Evolutionary conservation across 2,113 vertebrate genomes (phyloP).

Genomic region (Crotalus horridus): DNA sequence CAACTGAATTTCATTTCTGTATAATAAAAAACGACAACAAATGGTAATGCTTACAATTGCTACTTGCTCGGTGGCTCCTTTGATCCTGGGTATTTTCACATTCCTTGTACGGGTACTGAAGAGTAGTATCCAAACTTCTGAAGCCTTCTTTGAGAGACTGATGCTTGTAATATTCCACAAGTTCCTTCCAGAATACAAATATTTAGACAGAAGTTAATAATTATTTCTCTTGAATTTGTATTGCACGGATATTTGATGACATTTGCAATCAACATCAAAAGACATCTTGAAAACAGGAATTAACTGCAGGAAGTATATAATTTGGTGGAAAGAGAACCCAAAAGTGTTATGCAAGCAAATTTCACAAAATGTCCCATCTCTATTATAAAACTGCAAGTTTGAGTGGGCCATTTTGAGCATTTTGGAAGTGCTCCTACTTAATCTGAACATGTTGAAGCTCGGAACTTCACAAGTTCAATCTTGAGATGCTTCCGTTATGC

Average conservation of each 20-base stretch:
- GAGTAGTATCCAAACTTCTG: conserved; percentile 89
- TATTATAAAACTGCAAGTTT: background rate
- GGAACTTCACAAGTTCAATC: background rate
- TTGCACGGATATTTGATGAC: background rate
- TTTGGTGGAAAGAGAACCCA: background rate
- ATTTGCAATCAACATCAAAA: background rate
- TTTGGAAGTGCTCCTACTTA: background rate
- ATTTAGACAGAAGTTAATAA: conserved; percentile 19
- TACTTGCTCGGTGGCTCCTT: conserved; percentile 70
- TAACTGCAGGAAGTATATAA: background rate
- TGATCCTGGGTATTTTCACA: conserved; percentile 76
- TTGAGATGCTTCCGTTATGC: background rate
- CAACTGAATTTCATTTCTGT: conserved; percentile 20
- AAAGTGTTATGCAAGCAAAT: background rate
- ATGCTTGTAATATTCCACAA: conserved; percentile 93
- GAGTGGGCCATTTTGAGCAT: background rate
- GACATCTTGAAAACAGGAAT: background rate
- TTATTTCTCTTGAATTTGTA: background rate
- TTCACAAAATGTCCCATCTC: background rate
- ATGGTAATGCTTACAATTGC: conserved; percentile 79
- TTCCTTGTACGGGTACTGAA: conserved; percentile 89
- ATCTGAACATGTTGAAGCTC: background rate
- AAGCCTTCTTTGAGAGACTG: conserved; percentile 96
- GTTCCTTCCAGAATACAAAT: conserved; percentile 74
- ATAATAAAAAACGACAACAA: conserved; percentile 23